Conservation (phyloP, 2,888 invertebrate species). For the Phymatocera aterrima region DNA sequence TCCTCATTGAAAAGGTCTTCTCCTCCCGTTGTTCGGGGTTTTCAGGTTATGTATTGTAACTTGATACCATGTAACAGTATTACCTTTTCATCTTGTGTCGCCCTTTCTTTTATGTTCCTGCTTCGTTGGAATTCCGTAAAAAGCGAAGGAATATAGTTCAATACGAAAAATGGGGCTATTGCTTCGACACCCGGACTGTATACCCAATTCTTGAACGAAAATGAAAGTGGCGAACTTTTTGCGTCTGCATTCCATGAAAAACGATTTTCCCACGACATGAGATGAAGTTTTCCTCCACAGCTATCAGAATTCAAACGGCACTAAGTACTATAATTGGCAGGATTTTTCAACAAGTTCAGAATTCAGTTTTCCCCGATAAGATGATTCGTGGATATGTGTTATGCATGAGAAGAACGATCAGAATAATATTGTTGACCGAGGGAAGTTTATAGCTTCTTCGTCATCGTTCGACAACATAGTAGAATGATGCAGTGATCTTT, state of each 20-base stretch:
- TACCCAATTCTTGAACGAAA: not conserved
- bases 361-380: not conserved
- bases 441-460: not conserved
- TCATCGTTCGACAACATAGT: not conserved
- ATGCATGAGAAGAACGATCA: not conserved
- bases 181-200: not conserved
- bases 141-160: not conserved
- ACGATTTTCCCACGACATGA: too few relatives aligned
- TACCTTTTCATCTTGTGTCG: not conserved
- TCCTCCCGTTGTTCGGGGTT: not conserved
- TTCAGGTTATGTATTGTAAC: not conserved
- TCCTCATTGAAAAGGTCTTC: not conserved
- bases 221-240: too few relatives aligned
- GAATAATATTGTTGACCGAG: not conserved
- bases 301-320: too few relatives aligned
- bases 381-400: not conserved
- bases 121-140: not conserved
- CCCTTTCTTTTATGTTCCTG: not conserved
- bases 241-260: too few relatives aligned
- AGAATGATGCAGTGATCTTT: not conserved
- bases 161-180: not conserved
- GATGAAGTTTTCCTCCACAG: too few relatives aligned
- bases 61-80: not conserved
- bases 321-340: too few relatives aligned
- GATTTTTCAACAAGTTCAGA: too few relatives aligned